These are phyloP conservation scores for Onthophagus taurus DNA, from an alignment of 1,140 invertebrate genomes.

Conservation along the genomic window DNA sequence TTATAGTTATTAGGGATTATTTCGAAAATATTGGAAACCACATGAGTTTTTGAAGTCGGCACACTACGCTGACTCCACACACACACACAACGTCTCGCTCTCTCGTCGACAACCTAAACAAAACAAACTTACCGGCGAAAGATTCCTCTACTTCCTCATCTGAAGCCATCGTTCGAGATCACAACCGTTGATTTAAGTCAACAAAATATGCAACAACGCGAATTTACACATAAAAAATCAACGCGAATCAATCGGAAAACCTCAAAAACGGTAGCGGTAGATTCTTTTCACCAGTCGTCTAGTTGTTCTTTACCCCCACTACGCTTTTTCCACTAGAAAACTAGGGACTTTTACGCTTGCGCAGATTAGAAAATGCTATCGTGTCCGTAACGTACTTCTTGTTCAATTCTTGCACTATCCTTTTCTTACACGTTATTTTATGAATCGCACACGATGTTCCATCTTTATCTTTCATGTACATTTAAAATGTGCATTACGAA, in stretches of 20 bases:
- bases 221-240: conserved; percentile 9
- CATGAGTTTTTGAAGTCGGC: conserved; percentile 23
- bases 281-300: conserved; percentile 12
- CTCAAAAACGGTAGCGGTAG: conserved; percentile 11
- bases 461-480: too few species aligned
- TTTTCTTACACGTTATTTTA: too few species aligned
- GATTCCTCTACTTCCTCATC: conserved; percentile 69
- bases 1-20: too few species aligned
- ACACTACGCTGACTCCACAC: conserved; percentile 21
- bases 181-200: neutral
- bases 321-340: neutral
- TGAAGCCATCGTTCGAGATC: conserved; percentile 50
- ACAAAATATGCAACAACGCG: conserved; percentile 1
- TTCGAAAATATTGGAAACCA: conserved; percentile 11
- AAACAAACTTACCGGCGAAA: conserved; percentile 59
- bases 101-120: conserved; percentile 20
- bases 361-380: neutral
- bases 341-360: neutral
- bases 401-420: too few species aligned
- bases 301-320: conserved; percentile 12
- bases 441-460: too few species aligned
- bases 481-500: too few species aligned
- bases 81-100: too few species aligned
- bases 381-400: too few species aligned
- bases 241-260: conserved; percentile 2